Conservation (phyloP, 1,140 invertebrate species). For the Drosophila jambulina region DNA sequence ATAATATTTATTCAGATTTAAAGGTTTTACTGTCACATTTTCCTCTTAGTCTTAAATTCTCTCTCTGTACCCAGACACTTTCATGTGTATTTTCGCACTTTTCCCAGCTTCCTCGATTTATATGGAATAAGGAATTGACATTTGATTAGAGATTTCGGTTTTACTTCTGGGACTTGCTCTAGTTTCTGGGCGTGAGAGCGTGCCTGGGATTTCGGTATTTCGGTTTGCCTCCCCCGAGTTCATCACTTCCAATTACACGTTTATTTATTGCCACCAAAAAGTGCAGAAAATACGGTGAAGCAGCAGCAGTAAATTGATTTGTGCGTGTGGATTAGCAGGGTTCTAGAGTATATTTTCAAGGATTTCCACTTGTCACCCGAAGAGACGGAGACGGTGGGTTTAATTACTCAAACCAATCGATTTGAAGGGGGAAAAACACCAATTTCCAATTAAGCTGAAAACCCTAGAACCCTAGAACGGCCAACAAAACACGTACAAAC, state of each 20-base stretch:
- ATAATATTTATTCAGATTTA: not conserved
- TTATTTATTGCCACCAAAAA: conserved; percentile 76
- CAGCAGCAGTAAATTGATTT: conserved; percentile 66
- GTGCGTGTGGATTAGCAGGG: conserved; percentile 56
- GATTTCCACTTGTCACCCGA: conserved; percentile 34
- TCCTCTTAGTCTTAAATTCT: not conserved
- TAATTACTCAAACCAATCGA: conserved; percentile 76
- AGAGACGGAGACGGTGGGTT: conserved; percentile 49
- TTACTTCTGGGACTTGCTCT: conserved; percentile 34
- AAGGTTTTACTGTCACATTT: not conserved
- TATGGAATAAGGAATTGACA: conserved; percentile 81
- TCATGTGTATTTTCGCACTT: conserved; percentile 33
- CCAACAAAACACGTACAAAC: conserved; percentile 64
- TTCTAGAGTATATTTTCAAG: not conserved
- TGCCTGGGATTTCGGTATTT: conserved; percentile 31
- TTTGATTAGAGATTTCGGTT: conserved; percentile 77
- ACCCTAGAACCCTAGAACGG: conserved; percentile 31
- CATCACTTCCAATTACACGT: conserved; percentile 79
- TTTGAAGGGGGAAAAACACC: conserved; percentile 34
- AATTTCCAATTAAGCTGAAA: conserved; percentile 66
- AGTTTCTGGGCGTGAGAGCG: conserved; percentile 32
- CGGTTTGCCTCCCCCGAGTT: conserved; percentile 46
- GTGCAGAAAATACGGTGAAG: conserved; percentile 26
- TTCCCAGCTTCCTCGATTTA: conserved; percentile 48
- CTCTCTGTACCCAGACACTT: not conserved